Percentiles rank a stretch among this genome's conserved stretches.
Conservation (phyloP, 2,888 invertebrate species). For the Ischnus inquisitorius region DNA sequence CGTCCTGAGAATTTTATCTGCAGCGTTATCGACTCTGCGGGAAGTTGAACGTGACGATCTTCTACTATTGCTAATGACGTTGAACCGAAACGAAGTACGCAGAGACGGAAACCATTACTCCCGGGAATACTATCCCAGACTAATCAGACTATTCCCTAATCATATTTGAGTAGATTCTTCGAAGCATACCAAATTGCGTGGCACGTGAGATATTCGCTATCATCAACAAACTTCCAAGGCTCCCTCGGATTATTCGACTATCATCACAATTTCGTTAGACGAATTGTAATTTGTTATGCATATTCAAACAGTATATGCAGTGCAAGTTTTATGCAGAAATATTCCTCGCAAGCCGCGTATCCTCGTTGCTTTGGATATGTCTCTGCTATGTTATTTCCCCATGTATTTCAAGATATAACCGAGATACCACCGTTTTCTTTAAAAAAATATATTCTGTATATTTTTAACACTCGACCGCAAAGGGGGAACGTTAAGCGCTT, state of each 20-base stretch:
- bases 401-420: too few relatives aligned
- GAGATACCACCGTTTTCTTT: too few relatives aligned
- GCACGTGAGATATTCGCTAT: not conserved
- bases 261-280: not conserved
- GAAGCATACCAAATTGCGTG: not conserved
- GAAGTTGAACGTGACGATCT: not conserved
- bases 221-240: not conserved
- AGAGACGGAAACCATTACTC: not conserved
- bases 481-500: too few relatives aligned
- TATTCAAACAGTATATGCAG: not conserved
- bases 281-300: not conserved
- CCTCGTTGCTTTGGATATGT: too few relatives aligned
- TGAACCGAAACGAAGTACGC: not conserved
- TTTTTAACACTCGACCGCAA: too few relatives aligned
- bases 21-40: not conserved
- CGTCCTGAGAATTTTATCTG: not conserved
- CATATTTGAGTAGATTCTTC: constrained; percentile 72
- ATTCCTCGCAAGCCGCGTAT: too few relatives aligned
- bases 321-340: too few relatives aligned
- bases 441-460: too few relatives aligned
- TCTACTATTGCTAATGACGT: not conserved
- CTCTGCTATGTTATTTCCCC: too few relatives aligned
- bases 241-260: not conserved
- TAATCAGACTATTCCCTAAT: constrained; percentile 78
- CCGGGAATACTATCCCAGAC: constrained; percentile 47